phyloP scores from a whole-genome alignment of 2,888 invertebrate genomes.

The Hipparchia semele region DNA sequence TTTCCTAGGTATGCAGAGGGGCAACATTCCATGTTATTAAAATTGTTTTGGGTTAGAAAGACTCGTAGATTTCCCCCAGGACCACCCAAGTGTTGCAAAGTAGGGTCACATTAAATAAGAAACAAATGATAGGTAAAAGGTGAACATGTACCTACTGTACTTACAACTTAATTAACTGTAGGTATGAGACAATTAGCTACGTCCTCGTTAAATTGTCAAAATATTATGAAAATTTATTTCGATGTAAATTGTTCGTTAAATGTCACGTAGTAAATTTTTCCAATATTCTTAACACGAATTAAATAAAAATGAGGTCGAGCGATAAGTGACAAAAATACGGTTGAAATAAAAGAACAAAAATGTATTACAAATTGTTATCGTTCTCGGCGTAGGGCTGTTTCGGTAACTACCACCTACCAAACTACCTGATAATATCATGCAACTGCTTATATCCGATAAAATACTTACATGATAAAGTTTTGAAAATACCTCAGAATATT shows the following conservation, averaged over 20 bases:
- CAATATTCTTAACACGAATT: background rate
- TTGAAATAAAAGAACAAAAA: slow-evolving; percentile 16
- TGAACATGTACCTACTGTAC: background rate
- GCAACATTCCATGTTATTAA: slow-evolving; percentile 37
- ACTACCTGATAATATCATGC: background rate
- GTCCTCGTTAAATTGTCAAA: background rate
- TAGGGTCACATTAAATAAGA: slow-evolving; percentile 27
- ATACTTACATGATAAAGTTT: background rate
- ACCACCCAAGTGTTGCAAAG: slow-evolving; percentile 22
- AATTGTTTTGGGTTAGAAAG: slow-evolving; percentile 37
- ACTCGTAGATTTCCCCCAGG: slow-evolving; percentile 35
- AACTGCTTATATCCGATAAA: slow-evolving; percentile 9
- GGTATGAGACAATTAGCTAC: background rate
- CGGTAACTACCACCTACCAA: background rate
- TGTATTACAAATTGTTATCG: slow-evolving; percentile 3
- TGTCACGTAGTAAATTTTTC: background rate
- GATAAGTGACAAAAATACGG: slow-evolving; percentile 9
- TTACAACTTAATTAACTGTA: background rate
- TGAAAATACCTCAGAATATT: background rate
- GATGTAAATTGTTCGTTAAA: background rate
- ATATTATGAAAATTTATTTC: background rate
- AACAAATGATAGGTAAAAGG: slow-evolving; percentile 4
- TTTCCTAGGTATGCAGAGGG: slow-evolving; percentile 29
- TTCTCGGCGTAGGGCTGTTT: background rate
- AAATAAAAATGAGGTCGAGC: background rate